Conservation (phyloP, 2,888 invertebrate species). For the Geophilus truncorum region DNA sequence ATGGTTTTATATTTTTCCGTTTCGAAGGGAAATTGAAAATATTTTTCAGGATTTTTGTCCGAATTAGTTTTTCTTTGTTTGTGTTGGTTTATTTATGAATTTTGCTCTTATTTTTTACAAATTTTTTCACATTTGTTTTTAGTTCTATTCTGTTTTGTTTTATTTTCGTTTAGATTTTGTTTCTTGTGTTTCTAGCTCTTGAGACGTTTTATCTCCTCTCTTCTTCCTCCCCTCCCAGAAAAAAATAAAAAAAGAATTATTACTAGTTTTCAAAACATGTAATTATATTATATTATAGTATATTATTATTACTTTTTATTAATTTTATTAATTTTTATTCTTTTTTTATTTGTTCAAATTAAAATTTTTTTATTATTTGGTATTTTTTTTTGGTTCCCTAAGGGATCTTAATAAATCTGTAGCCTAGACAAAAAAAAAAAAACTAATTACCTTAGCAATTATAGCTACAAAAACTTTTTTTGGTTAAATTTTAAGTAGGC, state of each 20-base stretch:
- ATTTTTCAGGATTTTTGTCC: conserved; percentile 18
- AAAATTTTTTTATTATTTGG: not conserved
- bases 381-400: not conserved
- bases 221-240: too few relatives aligned
- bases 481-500: not conserved
- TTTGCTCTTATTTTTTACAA: too few relatives aligned
- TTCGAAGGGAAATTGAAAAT: not conserved
- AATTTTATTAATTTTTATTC: not conserved
- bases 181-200: not conserved
- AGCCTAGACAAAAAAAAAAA: not conserved
- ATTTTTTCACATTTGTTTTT: not conserved
- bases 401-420: not conserved
- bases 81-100: too few relatives aligned
- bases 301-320: not conserved
- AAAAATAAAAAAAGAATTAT: not conserved
- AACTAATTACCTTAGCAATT: not conserved
- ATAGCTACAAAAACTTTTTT: not conserved
- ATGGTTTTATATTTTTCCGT: not conserved
- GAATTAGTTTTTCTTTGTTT: not conserved
- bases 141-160: not conserved
- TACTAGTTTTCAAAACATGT: not conserved
- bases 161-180: not conserved
- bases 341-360: not conserved
- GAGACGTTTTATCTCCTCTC: not conserved
- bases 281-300: not conserved